A percentile compares a stretch with the other conserved stretches of the same genome.
Evolutionary conservation across 1,140 invertebrate species (phyloP).

Genomic region (Dryas iulia): DNA sequence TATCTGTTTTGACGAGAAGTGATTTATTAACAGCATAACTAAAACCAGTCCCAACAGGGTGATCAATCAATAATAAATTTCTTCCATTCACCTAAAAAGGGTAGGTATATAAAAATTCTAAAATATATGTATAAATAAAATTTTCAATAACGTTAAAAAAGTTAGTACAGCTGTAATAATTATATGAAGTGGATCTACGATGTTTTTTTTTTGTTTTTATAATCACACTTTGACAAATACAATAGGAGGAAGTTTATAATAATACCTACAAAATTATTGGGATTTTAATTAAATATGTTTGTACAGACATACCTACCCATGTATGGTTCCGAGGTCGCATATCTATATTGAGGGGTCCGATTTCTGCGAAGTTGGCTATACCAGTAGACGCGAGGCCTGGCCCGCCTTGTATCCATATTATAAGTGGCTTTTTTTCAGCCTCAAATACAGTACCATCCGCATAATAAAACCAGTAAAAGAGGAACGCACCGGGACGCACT

Average conservation of each 20-base stretch:
- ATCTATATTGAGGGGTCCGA: constrained; percentile 64
- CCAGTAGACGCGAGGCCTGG: constrained; percentile 65
- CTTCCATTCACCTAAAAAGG: constrained; percentile 81
- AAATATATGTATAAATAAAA: neutral
- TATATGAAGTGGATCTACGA: neutral
- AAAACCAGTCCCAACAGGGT: constrained; percentile 86
- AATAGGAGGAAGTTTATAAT: too few species aligned
- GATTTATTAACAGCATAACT: constrained; percentile 83
- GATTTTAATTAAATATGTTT: too few species aligned
- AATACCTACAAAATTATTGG: too few species aligned
- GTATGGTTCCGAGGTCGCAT: constrained; percentile 67
- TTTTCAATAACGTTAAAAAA: neutral
- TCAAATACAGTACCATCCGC: constrained; percentile 53
- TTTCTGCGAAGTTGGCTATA: constrained; percentile 65
- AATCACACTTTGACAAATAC: too few species aligned
- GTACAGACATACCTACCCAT: constrained; percentile 54
- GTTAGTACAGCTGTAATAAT: neutral
- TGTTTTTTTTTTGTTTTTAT: neutral
- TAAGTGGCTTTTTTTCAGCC: constrained; percentile 54
- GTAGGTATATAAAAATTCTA: too few species aligned
- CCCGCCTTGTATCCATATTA: constrained; percentile 73
- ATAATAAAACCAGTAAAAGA: constrained; percentile 71
- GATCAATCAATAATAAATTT: constrained; percentile 86
- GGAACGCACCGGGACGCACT: constrained; percentile 59
- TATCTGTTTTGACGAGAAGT: constrained; percentile 79